These are phyloP conservation scores for Ptychodera flava DNA, from an alignment of 35 echinoderm and acorn worm genomes.

Conservation along the genomic window DNA sequence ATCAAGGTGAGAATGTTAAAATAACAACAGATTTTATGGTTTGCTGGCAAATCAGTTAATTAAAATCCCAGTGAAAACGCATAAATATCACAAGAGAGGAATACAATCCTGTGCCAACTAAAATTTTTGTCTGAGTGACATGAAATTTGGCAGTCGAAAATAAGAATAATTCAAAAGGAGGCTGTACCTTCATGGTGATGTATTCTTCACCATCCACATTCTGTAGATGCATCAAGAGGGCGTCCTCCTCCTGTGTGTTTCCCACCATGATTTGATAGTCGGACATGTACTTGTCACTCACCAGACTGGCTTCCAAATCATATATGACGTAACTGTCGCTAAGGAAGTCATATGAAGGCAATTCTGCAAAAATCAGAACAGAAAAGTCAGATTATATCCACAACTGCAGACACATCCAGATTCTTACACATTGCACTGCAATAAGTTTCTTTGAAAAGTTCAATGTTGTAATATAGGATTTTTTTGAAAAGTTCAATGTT, in stretches of 20 bases:
- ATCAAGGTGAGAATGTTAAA: no score
- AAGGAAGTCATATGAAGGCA: conserved; percentile 62
- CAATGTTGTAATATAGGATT: neutral
- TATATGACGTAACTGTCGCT: conserved; percentile 76
- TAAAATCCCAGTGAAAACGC: no score
- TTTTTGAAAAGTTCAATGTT: neutral
- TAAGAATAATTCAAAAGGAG: neutral
- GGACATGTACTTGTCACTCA: conserved; percentile 16
- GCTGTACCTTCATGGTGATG: conserved; percentile 83
- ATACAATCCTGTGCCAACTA: no score
- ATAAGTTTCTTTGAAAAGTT: neutral
- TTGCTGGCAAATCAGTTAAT: no score
- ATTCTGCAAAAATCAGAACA: conserved; percentile 19
- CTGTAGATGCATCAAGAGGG: conserved; percentile 70
- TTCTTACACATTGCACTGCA: neutral
- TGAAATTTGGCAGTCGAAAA: neutral
- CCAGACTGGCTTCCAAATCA: conserved; percentile 17
- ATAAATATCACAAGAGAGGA: no score
- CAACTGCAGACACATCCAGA: no score
- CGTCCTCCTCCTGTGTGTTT: conserved; percentile 36
- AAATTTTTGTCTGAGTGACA: neutral
- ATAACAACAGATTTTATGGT: no score
- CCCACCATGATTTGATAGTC: conserved; percentile 76
- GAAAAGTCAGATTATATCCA: neutral
- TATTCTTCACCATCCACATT: conserved; percentile 57